phyloP scores from a whole-genome alignment of 2,113 vertebrate genomes.

The Benitochromis conjunctus region DNA sequence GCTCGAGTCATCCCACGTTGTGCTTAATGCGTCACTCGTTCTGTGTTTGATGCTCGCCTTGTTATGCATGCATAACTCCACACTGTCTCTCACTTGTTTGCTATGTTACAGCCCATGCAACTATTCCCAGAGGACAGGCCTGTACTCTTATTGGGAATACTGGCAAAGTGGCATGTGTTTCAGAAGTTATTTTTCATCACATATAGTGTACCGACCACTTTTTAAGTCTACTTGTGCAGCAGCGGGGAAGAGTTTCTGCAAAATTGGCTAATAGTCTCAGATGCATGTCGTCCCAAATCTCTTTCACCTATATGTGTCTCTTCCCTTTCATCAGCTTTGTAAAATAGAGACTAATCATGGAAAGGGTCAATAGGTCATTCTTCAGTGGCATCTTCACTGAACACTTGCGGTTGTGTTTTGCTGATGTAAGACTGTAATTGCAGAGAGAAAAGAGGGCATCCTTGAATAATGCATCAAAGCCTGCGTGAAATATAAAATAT shows the following conservation, averaged over 20 bases:
- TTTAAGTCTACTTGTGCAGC: neutral
- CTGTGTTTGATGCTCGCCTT: neutral
- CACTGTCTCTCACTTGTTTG: neutral
- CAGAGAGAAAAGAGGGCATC: neutral
- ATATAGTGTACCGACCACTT: neutral
- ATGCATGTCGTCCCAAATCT: neutral
- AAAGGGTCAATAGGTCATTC: neutral
- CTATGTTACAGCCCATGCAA: neutral
- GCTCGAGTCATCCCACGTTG: neutral
- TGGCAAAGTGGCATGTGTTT: neutral
- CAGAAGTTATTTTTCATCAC: neutral
- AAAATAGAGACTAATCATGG: neutral
- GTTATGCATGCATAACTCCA: neutral
- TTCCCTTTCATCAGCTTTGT: neutral
- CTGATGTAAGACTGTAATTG: neutral
- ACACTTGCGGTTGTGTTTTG: neutral
- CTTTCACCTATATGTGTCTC: neutral
- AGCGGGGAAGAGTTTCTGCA: neutral
- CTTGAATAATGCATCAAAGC: slow-evolving; percentile 38
- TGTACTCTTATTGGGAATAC: neutral
- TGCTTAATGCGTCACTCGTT: neutral
- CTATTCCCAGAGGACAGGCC: neutral
- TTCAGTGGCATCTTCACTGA: neutral
- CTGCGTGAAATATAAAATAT: neutral
- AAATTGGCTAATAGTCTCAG: neutral